A percentile compares a stretch with the other conserved stretches of the same genome.
phyloP scores from a whole-genome alignment of 1,140 invertebrate species.

The Heterodera schachtii region DNA sequence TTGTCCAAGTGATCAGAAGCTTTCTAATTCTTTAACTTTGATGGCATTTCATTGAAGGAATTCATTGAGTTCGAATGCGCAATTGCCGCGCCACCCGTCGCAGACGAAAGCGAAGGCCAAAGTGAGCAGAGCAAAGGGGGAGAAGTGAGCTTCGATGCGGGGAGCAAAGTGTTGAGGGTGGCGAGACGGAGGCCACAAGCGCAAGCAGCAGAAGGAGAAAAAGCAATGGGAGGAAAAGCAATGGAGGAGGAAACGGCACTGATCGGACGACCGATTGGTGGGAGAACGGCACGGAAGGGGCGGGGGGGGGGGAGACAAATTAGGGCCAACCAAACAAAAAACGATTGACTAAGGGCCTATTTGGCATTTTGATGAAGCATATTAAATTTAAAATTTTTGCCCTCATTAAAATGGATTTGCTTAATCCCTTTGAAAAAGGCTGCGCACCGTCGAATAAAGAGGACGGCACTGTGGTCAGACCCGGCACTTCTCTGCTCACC shows the following conservation, averaged over 20 bases:
- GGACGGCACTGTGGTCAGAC: slow-evolving; percentile 38
- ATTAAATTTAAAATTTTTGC: too few relatives aligned
- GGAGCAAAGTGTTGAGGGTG: background rate
- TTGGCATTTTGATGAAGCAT: too few relatives aligned
- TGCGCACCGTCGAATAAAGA: slow-evolving; percentile 39
- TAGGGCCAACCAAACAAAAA: too few relatives aligned
- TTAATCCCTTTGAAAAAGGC: slow-evolving; percentile 22
- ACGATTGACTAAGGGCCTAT: too few relatives aligned
- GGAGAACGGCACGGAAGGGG: background rate
- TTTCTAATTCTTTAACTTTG: background rate
- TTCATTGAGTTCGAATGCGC: slow-evolving; percentile 42
- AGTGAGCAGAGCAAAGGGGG: background rate
- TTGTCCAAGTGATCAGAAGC: slow-evolving; percentile 27
- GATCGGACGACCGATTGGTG: slow-evolving; percentile 36
- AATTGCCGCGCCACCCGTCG: background rate
- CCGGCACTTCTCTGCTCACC: slow-evolving; percentile 34
- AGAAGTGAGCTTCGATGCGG: slow-evolving; percentile 34
- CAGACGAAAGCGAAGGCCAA: slow-evolving; percentile 8
- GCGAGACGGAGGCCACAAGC: background rate
- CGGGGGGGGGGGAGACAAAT: too few relatives aligned
- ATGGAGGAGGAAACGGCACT: background rate
- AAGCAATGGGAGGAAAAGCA: too few relatives aligned
- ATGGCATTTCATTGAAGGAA: background rate
- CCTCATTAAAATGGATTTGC: too few relatives aligned
- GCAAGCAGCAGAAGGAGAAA: too few relatives aligned